A percentile compares a stretch with the other conserved stretches of the same genome.
These are phyloP conservation scores for Calyptomena viridis DNA, from an alignment of 2,113 vertebrate genomes.

Conservation along the genomic window DNA sequence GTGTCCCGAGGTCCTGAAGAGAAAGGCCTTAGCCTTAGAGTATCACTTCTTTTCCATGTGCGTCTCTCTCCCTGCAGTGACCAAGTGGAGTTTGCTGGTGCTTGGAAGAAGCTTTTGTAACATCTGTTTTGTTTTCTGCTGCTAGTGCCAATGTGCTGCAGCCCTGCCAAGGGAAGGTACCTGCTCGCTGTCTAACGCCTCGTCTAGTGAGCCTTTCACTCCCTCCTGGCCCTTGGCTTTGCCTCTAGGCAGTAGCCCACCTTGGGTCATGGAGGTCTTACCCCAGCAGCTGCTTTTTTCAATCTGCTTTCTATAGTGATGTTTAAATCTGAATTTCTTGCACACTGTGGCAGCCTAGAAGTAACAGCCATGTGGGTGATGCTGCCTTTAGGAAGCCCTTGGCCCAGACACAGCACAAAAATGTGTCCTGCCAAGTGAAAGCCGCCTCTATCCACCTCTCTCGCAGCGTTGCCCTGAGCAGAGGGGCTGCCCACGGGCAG, in stretches of 20 bases:
- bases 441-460: not conserved
- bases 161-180: conserved; percentile 27
- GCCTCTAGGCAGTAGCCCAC: not conserved
- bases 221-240: not conserved
- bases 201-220: conserved; percentile 12
- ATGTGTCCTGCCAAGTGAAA: not conserved
- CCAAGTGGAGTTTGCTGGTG: conserved; percentile 49
- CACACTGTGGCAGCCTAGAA: not conserved
- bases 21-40: conserved; percentile 54
- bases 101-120: conserved; percentile 64
- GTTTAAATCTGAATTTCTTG: conserved; percentile 26
- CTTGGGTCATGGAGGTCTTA: not conserved
- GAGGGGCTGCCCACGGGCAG: not conserved
- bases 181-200: conserved; percentile 9
- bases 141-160: conserved; percentile 54
- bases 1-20: not conserved
- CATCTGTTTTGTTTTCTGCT: conserved; percentile 58
- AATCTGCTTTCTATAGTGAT: conserved; percentile 42
- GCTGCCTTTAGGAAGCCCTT: not conserved
- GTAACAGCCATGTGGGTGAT: accelerated
- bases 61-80: conserved; percentile 48
- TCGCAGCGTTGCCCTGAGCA: not conserved
- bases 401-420: not conserved
- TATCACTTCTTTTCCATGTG: conserved; percentile 24
- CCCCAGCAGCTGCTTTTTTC: conserved; percentile 39